A percentile compares a stretch with the other conserved stretches of the same genome.
phyloP scores from a whole-genome alignment of 2,888 invertebrate species.

The Epinotia nisella region DNA sequence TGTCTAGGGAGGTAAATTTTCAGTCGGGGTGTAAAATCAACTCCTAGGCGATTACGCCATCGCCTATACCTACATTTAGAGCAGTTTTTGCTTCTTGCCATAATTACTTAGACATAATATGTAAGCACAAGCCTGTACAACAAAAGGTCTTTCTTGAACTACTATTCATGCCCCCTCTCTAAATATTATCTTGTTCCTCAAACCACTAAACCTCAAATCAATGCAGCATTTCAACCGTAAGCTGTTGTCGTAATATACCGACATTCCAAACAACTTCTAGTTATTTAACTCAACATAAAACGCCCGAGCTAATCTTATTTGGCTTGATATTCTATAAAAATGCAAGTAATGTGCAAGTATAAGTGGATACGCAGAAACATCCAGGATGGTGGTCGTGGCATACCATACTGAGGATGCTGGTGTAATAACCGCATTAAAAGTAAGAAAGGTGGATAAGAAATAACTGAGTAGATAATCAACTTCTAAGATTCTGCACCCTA shows the following conservation, averaged over 20 bases:
- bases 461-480: slow-evolving; percentile 1
- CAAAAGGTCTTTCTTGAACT: too few relatives aligned
- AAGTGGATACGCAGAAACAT: slow-evolving; percentile 18
- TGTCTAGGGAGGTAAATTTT: too few relatives aligned
- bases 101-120: too few relatives aligned
- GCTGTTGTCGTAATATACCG: slow-evolving; percentile 18
- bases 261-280: slow-evolving; percentile 16
- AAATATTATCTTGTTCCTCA: slow-evolving; percentile 1
- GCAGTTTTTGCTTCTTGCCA: too few relatives aligned
- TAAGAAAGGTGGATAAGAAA: slow-evolving; percentile 17
- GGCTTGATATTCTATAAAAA: neutral
- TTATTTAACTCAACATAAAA: slow-evolving; percentile 10
- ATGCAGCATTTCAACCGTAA: slow-evolving; percentile 1
- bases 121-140: too few relatives aligned
- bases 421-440: slow-evolving; percentile 20
- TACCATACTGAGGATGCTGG: slow-evolving; percentile 1
- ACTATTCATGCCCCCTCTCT: neutral
- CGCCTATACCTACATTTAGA: too few relatives aligned
- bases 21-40: too few relatives aligned
- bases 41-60: too few relatives aligned
- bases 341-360: neutral
- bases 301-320: neutral
- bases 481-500: neutral
- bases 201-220: slow-evolving; percentile 16
- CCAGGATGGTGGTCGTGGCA: neutral